Evolutionary conservation across 2,797 vertebrate species (phyloP).

Genomic region (Onychomys torridus): DNA sequence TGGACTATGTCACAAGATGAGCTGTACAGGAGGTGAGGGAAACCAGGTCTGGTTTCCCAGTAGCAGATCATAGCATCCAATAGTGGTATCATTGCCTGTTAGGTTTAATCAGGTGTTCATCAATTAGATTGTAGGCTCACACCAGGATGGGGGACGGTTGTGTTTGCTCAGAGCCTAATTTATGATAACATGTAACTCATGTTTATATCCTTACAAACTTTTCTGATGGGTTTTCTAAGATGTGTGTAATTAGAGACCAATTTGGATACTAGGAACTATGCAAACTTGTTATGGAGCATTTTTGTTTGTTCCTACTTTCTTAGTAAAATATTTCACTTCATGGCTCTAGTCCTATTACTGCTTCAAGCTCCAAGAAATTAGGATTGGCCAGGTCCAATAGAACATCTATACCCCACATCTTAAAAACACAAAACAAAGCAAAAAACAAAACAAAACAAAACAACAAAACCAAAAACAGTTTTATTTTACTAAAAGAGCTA

Average conservation of each 20-base stretch:
- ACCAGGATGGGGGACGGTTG: not conserved
- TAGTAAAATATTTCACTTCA: not conserved
- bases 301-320: slow-evolving; percentile 21
- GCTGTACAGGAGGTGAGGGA: not conserved
- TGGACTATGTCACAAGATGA: not conserved
- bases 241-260: not conserved
- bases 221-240: not conserved
- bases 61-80: not conserved
- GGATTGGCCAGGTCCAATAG: not conserved
- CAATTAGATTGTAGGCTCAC: not conserved
- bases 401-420: not conserved
- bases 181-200: not conserved
- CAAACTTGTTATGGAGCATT: not conserved
- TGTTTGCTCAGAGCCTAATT: not conserved
- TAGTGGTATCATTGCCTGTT: rapidly evolving
- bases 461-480: not conserved
- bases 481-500: slow-evolving; percentile 37
- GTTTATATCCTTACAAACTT: not conserved
- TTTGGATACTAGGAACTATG: not conserved
- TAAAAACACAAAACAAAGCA: not conserved
- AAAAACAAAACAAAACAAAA: not conserved
- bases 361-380: not conserved
- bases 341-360: not conserved
- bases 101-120: not conserved
- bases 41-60: not conserved